Evolutionary conservation across 2,113 vertebrate genomes (phyloP).

Genomic region (Barnardius zonarius): DNA sequence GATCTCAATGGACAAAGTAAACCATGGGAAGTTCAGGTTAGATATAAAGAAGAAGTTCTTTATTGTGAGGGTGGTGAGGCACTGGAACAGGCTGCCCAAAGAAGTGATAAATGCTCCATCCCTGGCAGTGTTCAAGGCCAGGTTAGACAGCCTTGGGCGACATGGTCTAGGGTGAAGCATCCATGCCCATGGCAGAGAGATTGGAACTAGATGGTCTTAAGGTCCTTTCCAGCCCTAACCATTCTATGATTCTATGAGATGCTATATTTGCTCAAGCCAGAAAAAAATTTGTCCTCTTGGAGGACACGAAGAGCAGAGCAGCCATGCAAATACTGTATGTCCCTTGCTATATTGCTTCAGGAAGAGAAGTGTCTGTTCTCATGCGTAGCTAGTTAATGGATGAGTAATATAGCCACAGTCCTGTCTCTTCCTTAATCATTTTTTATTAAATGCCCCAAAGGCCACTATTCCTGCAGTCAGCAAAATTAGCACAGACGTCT

Average conservation of each 20-base stretch:
- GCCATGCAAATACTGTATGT: neutral
- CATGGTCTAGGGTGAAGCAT: neutral
- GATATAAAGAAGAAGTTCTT: neutral
- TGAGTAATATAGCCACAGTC: neutral
- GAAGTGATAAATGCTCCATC: neutral
- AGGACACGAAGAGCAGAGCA: neutral
- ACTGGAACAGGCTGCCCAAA: neutral
- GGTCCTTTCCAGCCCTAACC: neutral
- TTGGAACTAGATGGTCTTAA: neutral
- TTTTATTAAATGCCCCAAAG: constrained; percentile 41
- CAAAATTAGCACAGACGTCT: neutral
- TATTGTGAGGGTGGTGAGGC: neutral
- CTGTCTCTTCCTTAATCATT: constrained; percentile 8
- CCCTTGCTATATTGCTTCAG: neutral
- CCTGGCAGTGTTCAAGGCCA: neutral
- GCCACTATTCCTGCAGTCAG: neutral
- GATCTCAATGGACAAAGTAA: neutral
- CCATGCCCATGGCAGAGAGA: neutral
- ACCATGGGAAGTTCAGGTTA: neutral
- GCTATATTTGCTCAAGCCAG: neutral
- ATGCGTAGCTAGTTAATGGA: neutral
- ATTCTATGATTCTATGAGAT: neutral
- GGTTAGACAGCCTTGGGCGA: neutral
- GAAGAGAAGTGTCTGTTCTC: neutral
- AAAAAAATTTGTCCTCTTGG: neutral